phyloP scores from a whole-genome alignment of 2,797 vertebrate species.

The Todus mexicanus region DNA sequence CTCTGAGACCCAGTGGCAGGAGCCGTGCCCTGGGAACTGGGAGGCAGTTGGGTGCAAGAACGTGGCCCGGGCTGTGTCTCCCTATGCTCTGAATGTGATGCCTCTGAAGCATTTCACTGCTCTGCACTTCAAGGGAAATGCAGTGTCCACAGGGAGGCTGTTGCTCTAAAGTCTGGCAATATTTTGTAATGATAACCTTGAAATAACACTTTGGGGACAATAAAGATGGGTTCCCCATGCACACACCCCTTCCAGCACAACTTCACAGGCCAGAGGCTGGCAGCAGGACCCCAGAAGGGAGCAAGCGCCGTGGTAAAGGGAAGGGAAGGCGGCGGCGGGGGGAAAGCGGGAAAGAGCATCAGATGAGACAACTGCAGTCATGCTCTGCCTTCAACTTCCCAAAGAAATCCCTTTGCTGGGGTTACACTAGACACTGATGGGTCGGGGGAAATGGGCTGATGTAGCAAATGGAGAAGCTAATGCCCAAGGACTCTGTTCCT shows the following conservation, averaged over 20 bases:
- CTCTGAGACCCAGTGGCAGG: rapidly evolving
- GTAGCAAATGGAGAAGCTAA: neutral
- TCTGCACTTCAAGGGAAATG: neutral
- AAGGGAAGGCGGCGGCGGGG: neutral
- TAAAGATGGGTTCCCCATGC: rapidly evolving
- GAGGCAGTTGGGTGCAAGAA: neutral
- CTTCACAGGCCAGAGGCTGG: neutral
- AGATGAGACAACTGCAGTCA: neutral
- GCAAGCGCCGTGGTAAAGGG: neutral
- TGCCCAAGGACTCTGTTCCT: neutral
- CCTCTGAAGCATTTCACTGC: neutral
- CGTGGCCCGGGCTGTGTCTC: neutral
- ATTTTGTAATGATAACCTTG: neutral
- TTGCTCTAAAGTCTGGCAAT: neutral
- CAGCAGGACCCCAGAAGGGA: neutral
- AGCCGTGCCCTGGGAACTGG: neutral
- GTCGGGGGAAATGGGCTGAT: neutral
- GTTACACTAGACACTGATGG: neutral
- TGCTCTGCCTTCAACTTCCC: neutral
- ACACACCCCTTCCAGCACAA: neutral
- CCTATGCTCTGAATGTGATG: rapidly evolving
- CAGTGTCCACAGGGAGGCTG: neutral
- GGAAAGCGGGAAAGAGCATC: neutral
- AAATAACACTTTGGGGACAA: neutral
- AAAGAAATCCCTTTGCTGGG: neutral